phyloP scores from a whole-genome alignment of 2,113 vertebrate species.

The Oryzias celebensis region DNA sequence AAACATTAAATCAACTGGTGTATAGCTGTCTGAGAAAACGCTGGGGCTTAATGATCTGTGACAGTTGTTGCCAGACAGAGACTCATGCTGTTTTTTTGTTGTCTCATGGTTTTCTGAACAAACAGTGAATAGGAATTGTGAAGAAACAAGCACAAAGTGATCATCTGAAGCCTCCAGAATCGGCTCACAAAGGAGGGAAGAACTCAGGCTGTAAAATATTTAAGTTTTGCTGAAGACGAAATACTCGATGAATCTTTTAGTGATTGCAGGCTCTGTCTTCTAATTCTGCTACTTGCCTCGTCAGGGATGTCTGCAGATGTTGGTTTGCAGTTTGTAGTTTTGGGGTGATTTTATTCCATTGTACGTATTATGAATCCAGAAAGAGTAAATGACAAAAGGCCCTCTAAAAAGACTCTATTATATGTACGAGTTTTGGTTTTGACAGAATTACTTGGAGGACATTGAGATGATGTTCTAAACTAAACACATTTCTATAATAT shows the following conservation, averaged over 20 bases:
- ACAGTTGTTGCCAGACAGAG: slow-evolving; percentile 39
- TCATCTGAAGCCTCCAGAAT: slow-evolving; percentile 13
- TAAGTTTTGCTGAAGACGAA: slow-evolving; percentile 48
- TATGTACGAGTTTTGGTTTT: no score
- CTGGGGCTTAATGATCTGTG: slow-evolving; percentile 44
- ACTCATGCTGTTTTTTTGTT: slow-evolving; percentile 51
- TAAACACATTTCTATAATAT: no score
- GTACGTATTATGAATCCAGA: not conserved
- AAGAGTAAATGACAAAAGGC: no score
- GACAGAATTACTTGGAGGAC: no score
- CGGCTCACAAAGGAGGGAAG: slow-evolving; percentile 9
- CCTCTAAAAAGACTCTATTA: no score
- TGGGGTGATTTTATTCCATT: slow-evolving; percentile 31
- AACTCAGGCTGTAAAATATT: slow-evolving; percentile 53
- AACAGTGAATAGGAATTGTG: slow-evolving; percentile 26
- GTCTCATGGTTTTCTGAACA: slow-evolving; percentile 43
- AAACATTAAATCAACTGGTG: slow-evolving; percentile 15
- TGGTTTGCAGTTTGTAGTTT: slow-evolving; percentile 40
- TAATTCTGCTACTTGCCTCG: not conserved
- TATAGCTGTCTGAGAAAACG: slow-evolving; percentile 1
- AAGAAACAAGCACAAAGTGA: slow-evolving; percentile 15
- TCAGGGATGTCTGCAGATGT: slow-evolving; percentile 34
- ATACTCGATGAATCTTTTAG: slow-evolving; percentile 51
- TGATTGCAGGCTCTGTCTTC: slow-evolving; percentile 27
- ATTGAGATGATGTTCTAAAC: no score